Base-by-base conservation (phyloP, 2,888 invertebrate species). In the Timandra comae region DNA sequence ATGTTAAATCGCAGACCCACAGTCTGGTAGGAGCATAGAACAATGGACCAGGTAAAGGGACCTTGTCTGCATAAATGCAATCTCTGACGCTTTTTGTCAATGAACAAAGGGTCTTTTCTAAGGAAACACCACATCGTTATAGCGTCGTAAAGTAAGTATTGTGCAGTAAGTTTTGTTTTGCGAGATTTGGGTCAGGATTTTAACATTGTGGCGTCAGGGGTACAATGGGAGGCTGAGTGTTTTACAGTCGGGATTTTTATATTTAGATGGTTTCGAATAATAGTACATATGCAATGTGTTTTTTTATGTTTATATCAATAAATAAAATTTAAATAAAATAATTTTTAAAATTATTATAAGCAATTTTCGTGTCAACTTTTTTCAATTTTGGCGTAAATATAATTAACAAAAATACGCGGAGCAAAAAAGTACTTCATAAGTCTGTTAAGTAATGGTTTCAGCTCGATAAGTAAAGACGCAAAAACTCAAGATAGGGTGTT, bases 91-190 rank as follows among this genome's bases (percentile, higher is more conserved):
- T 81, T 81, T 82, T 82, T 81, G 81, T 82, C 76, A 78, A 79
- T 79, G 80, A 65, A 84, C 81, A 84, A 84, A 79, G 74, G 77
- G 63, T 59, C 80, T 75, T 76, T 82, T 85, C 81, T 81, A 76
- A 72, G 76, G 79, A 78, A 79, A 79, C 80, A 81, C 81, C 82
- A 81, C 82, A 79, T 84, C 84, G 84, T 84, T 82, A 85, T 79
- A 65, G 75, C 73, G 63, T 78, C 77, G 73, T 82, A 82, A 85
- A 85, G 70, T 73, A 76, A 70, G 73, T 74, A 81, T 81, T 82
- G 82, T 80, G 72, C 66, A 73, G 64, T 61, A 57, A 71, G 73
- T 79, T 79, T 82, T 79, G 80, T 84, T 82, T 80, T 68, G 77
- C 71, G 59, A 73, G 79, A 82, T 82, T 80, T 82, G 66, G 82